Base-by-base conservation (phyloP, 2,113 vertebrate genomes). In the Istiophorus platypterus region DNA sequence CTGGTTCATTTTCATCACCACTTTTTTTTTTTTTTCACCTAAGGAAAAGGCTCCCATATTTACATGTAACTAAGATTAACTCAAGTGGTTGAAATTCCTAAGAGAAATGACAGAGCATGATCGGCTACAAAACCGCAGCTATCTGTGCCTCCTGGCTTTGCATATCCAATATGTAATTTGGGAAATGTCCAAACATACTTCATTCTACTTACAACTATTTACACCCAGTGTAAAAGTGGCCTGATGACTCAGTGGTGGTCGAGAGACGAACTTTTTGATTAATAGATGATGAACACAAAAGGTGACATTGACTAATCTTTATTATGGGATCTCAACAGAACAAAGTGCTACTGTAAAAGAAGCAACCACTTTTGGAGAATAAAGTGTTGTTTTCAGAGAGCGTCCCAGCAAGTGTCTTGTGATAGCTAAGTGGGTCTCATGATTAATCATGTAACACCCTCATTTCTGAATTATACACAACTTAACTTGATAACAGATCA, bases 371-470 rank as follows among this genome's bases (percentile, higher is more conserved):
- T 27, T 71, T 41, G 8, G 18, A 24, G 17, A 68, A 81, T 81
- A 49, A 85, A 81, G 76, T 2, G 0, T 11, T 34, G 13, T 70
- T 84, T 76, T 37, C 39, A 47, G n/a, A 64, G 7, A 24, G 7
- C 17, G n/a, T 41, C 51, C 24, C 12, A 17, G 70, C 52, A 34
- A 64, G 24, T 26, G 56, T 84, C 78, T 66, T 3, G 47, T 85
- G 66, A 72, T 29, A 13, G 31, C 52, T 26, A 7, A 2, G 74
- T n/a, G 0, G 7, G 63, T 73, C 84, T 78, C 76, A 82, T 85
- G 83, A 87, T 88, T 80, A 80, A 88, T 85, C 72, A 59, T 58
- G 78, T n/a, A 72, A 39, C 34, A 0, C 34, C 5, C n/a, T 4
- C 54, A 52, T 71, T 70, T 65, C n/a, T 62, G 45, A 54, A 10